These are phyloP conservation scores for Oryzias curvinotus DNA, from an alignment of 2,113 vertebrate genomes.

Conservation along the genomic window DNA sequence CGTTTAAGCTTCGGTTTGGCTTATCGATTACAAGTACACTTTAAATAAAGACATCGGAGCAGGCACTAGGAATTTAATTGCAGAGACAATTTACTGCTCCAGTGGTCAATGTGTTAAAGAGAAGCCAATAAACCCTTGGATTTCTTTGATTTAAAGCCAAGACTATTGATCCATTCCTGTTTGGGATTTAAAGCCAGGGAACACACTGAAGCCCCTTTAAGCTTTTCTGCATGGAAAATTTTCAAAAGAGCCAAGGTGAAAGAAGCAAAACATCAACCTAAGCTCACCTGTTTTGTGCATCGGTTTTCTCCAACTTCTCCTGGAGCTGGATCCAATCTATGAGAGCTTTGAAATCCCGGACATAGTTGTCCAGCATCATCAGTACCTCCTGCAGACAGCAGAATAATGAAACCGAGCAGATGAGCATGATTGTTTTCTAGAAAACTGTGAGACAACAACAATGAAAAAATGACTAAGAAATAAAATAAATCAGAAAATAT, in stretches of 20 bases:
- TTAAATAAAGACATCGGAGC: constrained; percentile 49
- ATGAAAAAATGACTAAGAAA: background rate
- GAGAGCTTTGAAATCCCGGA: constrained; percentile 96
- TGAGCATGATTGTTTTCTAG: background rate
- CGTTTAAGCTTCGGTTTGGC: constrained; percentile 40
- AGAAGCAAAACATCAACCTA: constrained; percentile 4
- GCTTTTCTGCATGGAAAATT: constrained; percentile 39
- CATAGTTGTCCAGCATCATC: constrained; percentile 99
- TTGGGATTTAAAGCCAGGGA: constrained; percentile 57
- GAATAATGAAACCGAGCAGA: constrained; percentile 4
- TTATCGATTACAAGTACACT: constrained; percentile 52
- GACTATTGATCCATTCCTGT: constrained; percentile 59
- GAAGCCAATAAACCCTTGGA: constrained; percentile 68
- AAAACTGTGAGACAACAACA: background rate
- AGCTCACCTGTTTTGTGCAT: constrained; percentile 94
- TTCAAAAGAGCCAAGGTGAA: constrained; percentile 24
- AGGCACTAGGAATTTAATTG: constrained; percentile 58
- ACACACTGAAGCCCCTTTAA: constrained; percentile 43
- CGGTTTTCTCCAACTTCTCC: constrained; percentile 97
- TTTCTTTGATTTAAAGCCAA: constrained; percentile 70
- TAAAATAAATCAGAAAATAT: background rate
- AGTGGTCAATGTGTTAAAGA: constrained; percentile 70
- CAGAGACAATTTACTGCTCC: constrained; percentile 69
- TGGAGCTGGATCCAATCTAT: constrained; percentile 99
- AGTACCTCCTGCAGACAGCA: constrained; percentile 86